A percentile compares a stretch with the other conserved stretches of the same genome.
Conservation (phyloP, 2,113 vertebrate genomes). For the Rhinolophus sinicus region DNA sequence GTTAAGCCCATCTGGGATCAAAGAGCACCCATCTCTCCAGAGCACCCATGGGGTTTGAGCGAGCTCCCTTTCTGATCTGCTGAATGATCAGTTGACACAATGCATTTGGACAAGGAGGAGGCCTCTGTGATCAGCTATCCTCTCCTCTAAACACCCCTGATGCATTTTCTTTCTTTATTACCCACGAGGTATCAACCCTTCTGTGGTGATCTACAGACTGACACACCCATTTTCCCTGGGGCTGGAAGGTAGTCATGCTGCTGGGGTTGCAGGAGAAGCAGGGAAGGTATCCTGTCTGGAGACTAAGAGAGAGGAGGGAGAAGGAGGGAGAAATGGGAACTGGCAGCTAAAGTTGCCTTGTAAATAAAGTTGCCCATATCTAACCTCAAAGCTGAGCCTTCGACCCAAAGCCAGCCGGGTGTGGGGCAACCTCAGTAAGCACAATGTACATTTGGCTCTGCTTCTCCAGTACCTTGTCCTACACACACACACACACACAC, state of each 20-base stretch:
- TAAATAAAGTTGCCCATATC: too few relatives aligned
- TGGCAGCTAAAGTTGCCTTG: not conserved
- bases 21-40: conserved; percentile 61
- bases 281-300: not conserved
- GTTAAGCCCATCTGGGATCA: conserved; percentile 69
- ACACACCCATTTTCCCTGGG: not conserved
- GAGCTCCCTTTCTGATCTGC: not conserved
- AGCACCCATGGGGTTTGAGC: conserved; percentile 38
- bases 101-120: conserved; percentile 79
- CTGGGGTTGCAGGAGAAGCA: too few relatives aligned
- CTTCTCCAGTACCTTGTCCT: not conserved
- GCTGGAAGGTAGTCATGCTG: not conserved
- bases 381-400: not conserved
- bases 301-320: not conserved
- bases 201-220: conserved; percentile 28
- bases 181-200: conserved; percentile 70
- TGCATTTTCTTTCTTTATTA: conserved; percentile 84
- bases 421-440: not conserved
- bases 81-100: conserved; percentile 82
- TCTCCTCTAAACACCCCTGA: conserved; percentile 79
- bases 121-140: conserved; percentile 83
- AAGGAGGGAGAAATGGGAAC: not conserved
- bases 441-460: rapidly evolving
- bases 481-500: not conserved
- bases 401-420: not conserved